Evolutionary conservation across 2,888 invertebrate species (phyloP).

Genomic region (Lithodes maja): DNA sequence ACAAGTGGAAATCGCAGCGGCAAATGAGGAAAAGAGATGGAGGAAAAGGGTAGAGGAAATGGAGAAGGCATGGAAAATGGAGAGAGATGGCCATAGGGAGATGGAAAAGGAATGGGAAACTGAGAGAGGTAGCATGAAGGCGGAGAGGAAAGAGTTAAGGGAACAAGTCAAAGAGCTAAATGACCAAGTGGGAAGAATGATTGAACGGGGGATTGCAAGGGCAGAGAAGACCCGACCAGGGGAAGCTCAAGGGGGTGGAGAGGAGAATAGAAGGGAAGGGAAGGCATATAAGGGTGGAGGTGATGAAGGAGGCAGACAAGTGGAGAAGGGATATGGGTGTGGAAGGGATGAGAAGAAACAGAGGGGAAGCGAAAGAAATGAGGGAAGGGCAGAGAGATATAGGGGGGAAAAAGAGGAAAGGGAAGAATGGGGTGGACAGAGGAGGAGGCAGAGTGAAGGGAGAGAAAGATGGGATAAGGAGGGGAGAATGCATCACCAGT

Average conservation of each 20-base stretch:
- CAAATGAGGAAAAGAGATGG: too few species aligned
- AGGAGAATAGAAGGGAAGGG: not conserved
- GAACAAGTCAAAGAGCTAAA: not conserved
- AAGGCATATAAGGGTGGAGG: not conserved
- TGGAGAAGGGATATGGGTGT: too few species aligned
- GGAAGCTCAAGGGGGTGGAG: not conserved
- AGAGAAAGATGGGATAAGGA: not conserved
- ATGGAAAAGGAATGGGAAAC: not conserved
- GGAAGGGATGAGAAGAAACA: too few species aligned
- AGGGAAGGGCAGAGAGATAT: not conserved
- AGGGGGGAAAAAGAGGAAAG: constrained; percentile 8
- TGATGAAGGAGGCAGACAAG: too few species aligned
- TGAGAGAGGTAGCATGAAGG: not conserved
- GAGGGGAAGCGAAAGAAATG: not conserved
- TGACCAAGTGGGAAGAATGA: not conserved
- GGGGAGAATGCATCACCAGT: not conserved
- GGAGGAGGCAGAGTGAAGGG: not conserved
- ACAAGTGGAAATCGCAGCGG: too few species aligned
- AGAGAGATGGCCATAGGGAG: not conserved
- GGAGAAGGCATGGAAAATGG: not conserved
- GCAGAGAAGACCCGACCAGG: not conserved
- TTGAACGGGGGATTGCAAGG: not conserved
- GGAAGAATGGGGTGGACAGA: constrained; percentile 27
- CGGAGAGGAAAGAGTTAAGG: not conserved
- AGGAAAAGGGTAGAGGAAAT: constrained; percentile 27